Conservation (phyloP, 2,888 invertebrate species). For the Caenorhabditis afra region DNA sequence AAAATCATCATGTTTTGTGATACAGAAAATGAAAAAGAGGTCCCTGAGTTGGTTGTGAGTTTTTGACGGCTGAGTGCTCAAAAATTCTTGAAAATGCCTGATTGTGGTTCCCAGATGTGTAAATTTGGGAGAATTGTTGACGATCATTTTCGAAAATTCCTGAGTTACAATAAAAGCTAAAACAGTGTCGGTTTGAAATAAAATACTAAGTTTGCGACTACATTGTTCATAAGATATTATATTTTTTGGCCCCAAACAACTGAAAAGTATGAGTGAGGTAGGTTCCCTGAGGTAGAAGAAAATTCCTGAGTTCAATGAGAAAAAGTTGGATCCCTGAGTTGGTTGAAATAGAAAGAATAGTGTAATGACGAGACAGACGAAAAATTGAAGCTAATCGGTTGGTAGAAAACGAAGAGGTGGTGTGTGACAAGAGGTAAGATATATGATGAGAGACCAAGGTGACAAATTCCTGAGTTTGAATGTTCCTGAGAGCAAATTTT, state of each 20-base stretch:
- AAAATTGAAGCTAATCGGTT: conserved; percentile 43
- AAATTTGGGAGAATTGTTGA: background rate
- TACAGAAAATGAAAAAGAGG: conserved; percentile 48
- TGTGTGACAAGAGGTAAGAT: conserved; percentile 58
- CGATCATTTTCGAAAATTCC: conserved; percentile 42
- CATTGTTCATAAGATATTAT: conserved; percentile 17
- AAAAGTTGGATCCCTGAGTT: conserved; percentile 57
- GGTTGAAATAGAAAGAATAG: conserved; percentile 23
- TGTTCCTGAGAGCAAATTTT: conserved; percentile 58
- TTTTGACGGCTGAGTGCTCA: conserved; percentile 22
- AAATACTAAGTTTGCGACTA: conserved; percentile 50
- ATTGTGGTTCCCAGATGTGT: background rate
- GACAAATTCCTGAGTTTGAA: conserved; percentile 63
- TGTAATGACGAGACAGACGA: conserved; percentile 58
- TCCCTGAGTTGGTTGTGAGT: conserved; percentile 58
- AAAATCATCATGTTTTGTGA: conserved; percentile 50
- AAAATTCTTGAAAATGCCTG: conserved; percentile 34
- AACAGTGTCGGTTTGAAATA: conserved; percentile 17
- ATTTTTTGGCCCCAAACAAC: conserved; percentile 39
- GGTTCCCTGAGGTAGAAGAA: conserved; percentile 65
- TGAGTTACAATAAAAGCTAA: conserved; percentile 45
- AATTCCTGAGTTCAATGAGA: conserved; percentile 65
- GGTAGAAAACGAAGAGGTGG: conserved; percentile 3
- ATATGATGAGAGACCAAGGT: conserved; percentile 63
- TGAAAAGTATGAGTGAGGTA: conserved; percentile 47